Evolutionary conservation across 2,888 invertebrate genomes (phyloP).

Genomic region (Rhingia rostrata): DNA sequence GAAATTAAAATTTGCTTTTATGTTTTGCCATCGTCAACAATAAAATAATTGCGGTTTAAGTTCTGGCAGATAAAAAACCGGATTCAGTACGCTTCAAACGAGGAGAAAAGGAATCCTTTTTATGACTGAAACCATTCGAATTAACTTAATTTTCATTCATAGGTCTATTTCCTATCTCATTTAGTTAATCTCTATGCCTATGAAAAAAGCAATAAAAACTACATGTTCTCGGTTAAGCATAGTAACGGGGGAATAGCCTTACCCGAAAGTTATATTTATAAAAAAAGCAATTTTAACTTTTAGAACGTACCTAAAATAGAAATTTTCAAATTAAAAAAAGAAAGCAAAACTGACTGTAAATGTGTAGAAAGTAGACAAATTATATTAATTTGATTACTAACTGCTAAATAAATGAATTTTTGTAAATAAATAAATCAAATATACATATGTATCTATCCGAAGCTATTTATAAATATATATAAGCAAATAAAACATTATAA

Average conservation of each 20-base stretch:
- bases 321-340: conserved; percentile 15
- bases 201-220: conserved; percentile 47
- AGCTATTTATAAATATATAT: conserved; percentile 29
- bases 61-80: conserved; percentile 35
- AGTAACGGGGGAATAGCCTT: conserved; percentile 17
- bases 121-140: conserved; percentile 28
- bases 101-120: conserved; percentile 36
- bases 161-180: conserved; percentile 7
- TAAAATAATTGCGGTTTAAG: conserved; percentile 31
- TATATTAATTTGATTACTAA: conserved; percentile 73
- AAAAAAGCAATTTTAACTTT: conserved; percentile 54
- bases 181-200: conserved; percentile 4
- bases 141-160: conserved; percentile 28
- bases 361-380: conserved; percentile 72
- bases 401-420: background rate
- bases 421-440: conserved; percentile 55
- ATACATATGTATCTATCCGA: conserved; percentile 27
- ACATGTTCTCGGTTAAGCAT: conserved; percentile 32
- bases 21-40: conserved; percentile 22
- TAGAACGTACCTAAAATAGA: conserved; percentile 13
- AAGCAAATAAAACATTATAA: conserved; percentile 39
- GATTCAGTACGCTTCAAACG: conserved; percentile 17
- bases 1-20: background rate
- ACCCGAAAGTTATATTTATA: conserved; percentile 19
- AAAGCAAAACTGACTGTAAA: conserved; percentile 61